Evolutionary conservation across 1,140 invertebrate species (phyloP).

Genomic region (Drosophila kohkoa): DNA sequence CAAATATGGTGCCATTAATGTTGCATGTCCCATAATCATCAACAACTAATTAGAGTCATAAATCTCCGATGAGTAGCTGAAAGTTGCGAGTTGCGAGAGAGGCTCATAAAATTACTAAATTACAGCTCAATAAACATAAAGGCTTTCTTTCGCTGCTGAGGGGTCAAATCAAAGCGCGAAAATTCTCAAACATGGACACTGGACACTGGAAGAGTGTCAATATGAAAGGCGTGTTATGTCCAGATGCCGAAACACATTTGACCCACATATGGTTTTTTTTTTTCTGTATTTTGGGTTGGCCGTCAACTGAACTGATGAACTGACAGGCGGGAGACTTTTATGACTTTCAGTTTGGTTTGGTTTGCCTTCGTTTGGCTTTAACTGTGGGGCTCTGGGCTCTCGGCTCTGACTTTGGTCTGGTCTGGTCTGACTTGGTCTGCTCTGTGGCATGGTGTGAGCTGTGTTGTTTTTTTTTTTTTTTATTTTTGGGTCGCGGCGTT

Average conservation of each 20-base stretch:
- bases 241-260: slow-evolving; percentile 41
- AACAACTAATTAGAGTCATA: slow-evolving; percentile 76
- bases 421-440: neutral
- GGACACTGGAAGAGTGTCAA: slow-evolving; percentile 47
- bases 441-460: slow-evolving; percentile 30
- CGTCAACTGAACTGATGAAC: slow-evolving; percentile 31
- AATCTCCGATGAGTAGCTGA: slow-evolving; percentile 43
- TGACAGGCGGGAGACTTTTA: slow-evolving; percentile 77
- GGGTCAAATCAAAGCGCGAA: slow-evolving; percentile 60
- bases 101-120: slow-evolving; percentile 9
- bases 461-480: slow-evolving; percentile 16
- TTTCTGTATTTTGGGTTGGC: slow-evolving; percentile 22
- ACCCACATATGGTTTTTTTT: slow-evolving; percentile 54
- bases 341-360: slow-evolving; percentile 39
- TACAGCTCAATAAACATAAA: slow-evolving; percentile 19
- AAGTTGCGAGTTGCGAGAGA: neutral
- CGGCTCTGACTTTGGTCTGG: neutral
- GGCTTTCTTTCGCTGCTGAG: slow-evolving; percentile 18
- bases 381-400: too few relatives aligned
- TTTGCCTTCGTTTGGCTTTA: neutral
- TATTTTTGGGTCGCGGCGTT: slow-evolving; percentile 26
- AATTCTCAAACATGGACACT: slow-evolving; percentile 43
- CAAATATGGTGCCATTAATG: slow-evolving; percentile 33
- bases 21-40: slow-evolving; percentile 64
- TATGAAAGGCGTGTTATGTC: slow-evolving; percentile 51